Evolutionary conservation across 35 echinoderm and acorn worm genomes (phyloP), one percentile per base, ranked within the genome.

Genomic region (Nesometra sesokonis): DNA sequence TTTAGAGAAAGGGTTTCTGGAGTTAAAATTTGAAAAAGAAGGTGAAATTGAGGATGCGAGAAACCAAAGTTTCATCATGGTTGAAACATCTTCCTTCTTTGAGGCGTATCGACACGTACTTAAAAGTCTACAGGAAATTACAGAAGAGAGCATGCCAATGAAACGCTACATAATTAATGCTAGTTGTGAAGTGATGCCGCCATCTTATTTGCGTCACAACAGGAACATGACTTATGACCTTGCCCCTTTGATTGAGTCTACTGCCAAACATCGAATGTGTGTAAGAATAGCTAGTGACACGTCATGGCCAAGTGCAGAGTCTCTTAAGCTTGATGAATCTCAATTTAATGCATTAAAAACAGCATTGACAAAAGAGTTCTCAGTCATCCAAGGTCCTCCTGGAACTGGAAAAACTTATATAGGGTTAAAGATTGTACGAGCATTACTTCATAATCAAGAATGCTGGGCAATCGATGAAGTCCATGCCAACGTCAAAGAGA

Each of bases 101-200:
- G 96, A 99, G 80, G 89, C 92, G 37, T 99, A 99, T 47, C 82
- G 96, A 33, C 92, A 94, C 79, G 96, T 99, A 15, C 88, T 99
- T 0, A 34, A 83, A 35, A 82, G 96, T 33, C 81, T 99, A 13
- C 90, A 99, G 84, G 34, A 88, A 82, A 88, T 94, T 32, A 88
- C 46, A 32, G 90, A 82, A 47, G 29, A 88, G 33, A 85, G 79
- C 33, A 47, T 99, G 23, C 96, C 96, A 9, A 57, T 99, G 0
- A 38, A 88, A 39, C 78, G 82, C n/a, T 93, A 97, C 90, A 97
- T 99, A 36, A 85, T 99, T 35, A 29, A 87, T 0, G 87, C 84
- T 32, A 36, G 90, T n/a, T 13, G 33, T 29, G 37, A 78, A 46
- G 35, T 90, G 17, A 17, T 77, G 23, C 39, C 87, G 4, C 96